Percentiles rank a stretch among this genome's conserved stretches.
phyloP scores from a whole-genome alignment of 1,140 invertebrate species.

The Musca vetustissima region DNA sequence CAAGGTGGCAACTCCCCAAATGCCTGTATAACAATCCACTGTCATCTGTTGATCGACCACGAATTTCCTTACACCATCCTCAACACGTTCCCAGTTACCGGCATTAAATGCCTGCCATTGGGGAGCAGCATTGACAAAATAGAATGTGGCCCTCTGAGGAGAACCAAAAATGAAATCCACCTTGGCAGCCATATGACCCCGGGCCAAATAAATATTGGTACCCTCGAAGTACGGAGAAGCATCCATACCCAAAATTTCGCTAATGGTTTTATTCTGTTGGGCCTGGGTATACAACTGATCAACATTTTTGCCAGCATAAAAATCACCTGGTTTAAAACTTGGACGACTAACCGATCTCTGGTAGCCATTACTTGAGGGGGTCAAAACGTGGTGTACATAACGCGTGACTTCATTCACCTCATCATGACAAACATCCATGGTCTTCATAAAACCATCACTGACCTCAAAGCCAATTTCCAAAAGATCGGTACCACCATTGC shows the following conservation, averaged over 20 bases:
- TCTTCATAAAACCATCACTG: conserved; percentile 47
- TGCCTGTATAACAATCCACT: conserved; percentile 64
- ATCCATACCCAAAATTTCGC: conserved; percentile 44
- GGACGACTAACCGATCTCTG: conserved; percentile 50
- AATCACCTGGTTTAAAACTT: conserved; percentile 43
- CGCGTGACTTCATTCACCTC: conserved; percentile 50
- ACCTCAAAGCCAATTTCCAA: conserved; percentile 49
- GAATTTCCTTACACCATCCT: conserved; percentile 56
- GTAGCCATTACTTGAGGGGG: conserved; percentile 43
- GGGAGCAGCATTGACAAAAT: conserved; percentile 66
- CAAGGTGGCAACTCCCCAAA: conserved; percentile 59
- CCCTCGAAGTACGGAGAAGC: conserved; percentile 44
- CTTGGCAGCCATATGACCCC: conserved; percentile 69
- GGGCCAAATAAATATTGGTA: conserved; percentile 57
- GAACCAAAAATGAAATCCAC: conserved; percentile 65
- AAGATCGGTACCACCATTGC: conserved; percentile 48
- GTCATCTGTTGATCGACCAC: conserved; percentile 47
- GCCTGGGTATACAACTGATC: conserved; percentile 47
- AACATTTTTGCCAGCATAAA: conserved; percentile 48
- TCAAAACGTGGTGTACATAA: conserved; percentile 54
- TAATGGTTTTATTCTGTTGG: conserved; percentile 47
- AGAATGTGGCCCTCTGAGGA: conserved; percentile 65
- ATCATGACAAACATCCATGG: conserved; percentile 57
- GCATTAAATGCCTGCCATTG: conserved; percentile 68
- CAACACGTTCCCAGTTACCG: conserved; percentile 65